Conservation (phyloP, 1,140 invertebrate species). For the Drosophila busckii region DNA sequence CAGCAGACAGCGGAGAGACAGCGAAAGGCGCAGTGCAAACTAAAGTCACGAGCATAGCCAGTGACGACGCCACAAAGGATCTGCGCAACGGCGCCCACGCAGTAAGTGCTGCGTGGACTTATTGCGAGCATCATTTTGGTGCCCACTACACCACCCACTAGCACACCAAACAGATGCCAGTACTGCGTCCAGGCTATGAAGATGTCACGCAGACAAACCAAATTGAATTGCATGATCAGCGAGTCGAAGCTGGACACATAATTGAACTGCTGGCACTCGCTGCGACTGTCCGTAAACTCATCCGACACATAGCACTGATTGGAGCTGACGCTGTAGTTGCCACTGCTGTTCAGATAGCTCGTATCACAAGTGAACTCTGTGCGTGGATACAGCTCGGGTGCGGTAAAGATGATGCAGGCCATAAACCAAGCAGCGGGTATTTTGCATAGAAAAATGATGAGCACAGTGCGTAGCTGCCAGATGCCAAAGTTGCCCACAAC, state of each 20-base stretch:
- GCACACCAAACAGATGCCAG: conserved; percentile 79
- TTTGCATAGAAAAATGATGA: conserved; percentile 79
- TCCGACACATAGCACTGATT: conserved; percentile 64
- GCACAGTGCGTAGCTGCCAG: conserved; percentile 78
- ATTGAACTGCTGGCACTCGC: conserved; percentile 55
- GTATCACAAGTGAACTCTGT: conserved; percentile 60
- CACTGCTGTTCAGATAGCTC: conserved; percentile 21
- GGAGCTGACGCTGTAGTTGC: conserved; percentile 36
- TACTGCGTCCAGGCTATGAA: conserved; percentile 79
- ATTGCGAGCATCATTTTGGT: conserved; percentile 76
- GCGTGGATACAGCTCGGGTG: conserved; percentile 63
- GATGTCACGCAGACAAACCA: conserved; percentile 78
- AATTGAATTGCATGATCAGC: conserved; percentile 76
- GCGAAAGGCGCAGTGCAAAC: conserved; percentile 74
- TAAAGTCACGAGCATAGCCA: conserved; percentile 72
- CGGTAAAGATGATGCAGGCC: conserved; percentile 79
- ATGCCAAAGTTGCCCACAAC: conserved; percentile 78
- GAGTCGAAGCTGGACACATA: conserved; percentile 68
- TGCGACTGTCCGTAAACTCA: conserved; percentile 11
- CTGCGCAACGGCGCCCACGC: conserved; percentile 70
- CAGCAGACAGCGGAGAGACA: conserved; percentile 77
- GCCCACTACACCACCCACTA: conserved; percentile 75
- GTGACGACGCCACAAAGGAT: conserved; percentile 76
- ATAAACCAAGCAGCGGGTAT: conserved; percentile 80
- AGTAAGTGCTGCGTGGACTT: conserved; percentile 76